Base-by-base conservation (phyloP, 2,888 invertebrate genomes). In the Drosophila conformis region DNA sequence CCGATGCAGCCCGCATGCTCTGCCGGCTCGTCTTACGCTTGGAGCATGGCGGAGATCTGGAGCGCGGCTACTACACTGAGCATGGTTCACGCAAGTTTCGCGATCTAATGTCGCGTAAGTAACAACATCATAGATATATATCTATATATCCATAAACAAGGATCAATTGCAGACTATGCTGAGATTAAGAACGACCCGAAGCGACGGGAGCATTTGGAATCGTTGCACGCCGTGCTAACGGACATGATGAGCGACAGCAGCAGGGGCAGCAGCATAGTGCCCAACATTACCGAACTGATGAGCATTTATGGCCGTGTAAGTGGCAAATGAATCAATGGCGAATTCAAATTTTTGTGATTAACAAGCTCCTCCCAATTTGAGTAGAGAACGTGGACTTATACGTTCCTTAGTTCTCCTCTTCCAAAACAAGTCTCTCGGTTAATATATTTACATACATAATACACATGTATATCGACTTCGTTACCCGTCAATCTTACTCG, bases 91-190 rank as follows among this genome's bases (percentile, higher is more conserved):
- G 97, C 65, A 96, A 95, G 93, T 98, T 97, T 94, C 96, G 96
- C 89, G 97, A 98, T 93, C 93, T 98, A 29, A 97, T 98, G 97
- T 97, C 98, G 58, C 98, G 98, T 98, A 94, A 95, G 96, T 80
- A 46, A 1, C 4, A 1, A 1, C 1, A 8, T 15, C 2, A 1
- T 0, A 4, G 5, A 27, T 8, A 8, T 2, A 13, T 42, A 13
- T 21, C 13, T 42, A 13, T 46, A 46, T 25, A 46, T 46, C 2
- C 8, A 4, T 25, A 27, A 29, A 49, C 11, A 49, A 31, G 7
- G 4, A 15, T 21, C 6, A 53, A 27, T 54, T 53, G 2, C 62
- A 98, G 98, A 98, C 94, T 96, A 96, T 90, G 94, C 96, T 0
- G 96, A 98, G 82, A 94, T 98, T 56, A 97, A 97, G 92, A 93